A percentile compares a stretch with the other conserved stretches of the same genome.
These are phyloP conservation scores for Galago senegalensis DNA, from an alignment of 2,797 vertebrate species.

Conservation along the genomic window DNA sequence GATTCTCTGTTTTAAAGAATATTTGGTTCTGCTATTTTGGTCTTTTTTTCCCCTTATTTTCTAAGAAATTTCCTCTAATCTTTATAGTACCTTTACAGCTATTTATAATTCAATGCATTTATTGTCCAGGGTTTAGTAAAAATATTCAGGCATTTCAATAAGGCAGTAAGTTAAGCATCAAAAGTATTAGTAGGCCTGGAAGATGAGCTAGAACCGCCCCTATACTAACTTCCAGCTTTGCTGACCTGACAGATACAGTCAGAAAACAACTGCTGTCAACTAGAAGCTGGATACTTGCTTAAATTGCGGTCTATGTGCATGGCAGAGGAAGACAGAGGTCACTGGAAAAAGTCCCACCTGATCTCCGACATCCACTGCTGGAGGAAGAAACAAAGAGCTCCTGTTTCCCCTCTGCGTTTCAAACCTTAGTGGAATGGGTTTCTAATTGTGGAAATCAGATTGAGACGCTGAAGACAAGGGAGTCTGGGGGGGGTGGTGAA, in stretches of 20 bases:
- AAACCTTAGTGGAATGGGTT: neutral
- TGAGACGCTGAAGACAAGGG: neutral
- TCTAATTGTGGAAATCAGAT: neutral
- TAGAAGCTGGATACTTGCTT: neutral
- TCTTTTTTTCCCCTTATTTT: neutral
- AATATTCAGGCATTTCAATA: neutral
- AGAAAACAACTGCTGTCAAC: neutral
- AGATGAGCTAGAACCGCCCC: neutral
- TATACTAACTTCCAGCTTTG: neutral
- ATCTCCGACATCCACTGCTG: neutral
- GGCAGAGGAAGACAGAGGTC: neutral
- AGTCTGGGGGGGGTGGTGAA: neutral
- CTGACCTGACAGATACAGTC: neutral
- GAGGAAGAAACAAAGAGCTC: neutral
- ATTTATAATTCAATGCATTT: neutral
- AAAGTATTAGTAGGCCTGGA: neutral
- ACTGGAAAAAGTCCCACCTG: neutral
- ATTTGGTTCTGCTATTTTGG: neutral
- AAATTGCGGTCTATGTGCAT: no score
- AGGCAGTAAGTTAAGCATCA: neutral
- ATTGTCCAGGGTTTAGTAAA: neutral
- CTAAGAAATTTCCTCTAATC: neutral
- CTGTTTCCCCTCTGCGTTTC: neutral
- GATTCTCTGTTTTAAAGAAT: neutral
- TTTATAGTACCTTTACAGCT: neutral